A percentile compares a stretch with the other conserved stretches of the same genome.
Evolutionary conservation across 2,113 vertebrate genomes (phyloP).

Genomic region (Gasterosteus nipponicus): DNA sequence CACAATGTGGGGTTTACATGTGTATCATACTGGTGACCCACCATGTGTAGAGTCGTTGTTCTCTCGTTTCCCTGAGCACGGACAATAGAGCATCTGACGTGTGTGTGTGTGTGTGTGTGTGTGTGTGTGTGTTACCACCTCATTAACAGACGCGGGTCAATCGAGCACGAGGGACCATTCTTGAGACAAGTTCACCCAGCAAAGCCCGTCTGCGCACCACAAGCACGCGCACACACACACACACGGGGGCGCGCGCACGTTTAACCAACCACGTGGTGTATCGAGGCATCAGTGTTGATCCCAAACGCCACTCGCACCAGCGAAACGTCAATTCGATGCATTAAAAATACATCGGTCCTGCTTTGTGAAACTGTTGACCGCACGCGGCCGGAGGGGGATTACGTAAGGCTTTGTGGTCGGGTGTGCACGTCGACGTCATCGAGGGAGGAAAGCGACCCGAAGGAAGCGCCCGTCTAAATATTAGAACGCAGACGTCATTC

Average conservation of each 20-base stretch:
- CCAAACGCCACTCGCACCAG: neutral
- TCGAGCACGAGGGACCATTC: conserved; percentile 31
- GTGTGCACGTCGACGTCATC: conserved; percentile 64
- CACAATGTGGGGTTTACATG: neutral
- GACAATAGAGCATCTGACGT: conserved; percentile 58
- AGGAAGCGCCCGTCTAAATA: neutral
- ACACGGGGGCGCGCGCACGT: neutral
- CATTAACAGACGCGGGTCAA: conserved; percentile 36
- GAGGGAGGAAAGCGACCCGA: neutral
- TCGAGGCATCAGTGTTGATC: neutral
- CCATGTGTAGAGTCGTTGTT: neutral
- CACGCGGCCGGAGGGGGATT: conserved; percentile 47
- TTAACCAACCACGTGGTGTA: conserved; percentile 14
- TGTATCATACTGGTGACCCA: conserved; percentile 19
- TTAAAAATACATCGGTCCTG: neutral
- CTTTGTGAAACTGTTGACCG: conserved; percentile 65
- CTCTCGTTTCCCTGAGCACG: neutral
- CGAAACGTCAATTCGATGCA: neutral
- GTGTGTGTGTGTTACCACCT: conserved; percentile 7
- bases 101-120: neutral
- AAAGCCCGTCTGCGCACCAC: conserved; percentile 31
- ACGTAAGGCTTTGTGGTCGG: conserved; percentile 57
- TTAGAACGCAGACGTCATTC: neutral
- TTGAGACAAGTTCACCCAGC: conserved; percentile 13
- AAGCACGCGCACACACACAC: neutral